Evolutionary conservation across 2,113 vertebrate genomes (phyloP), one percentile per base, ranked within the genome.

Genomic region (Gasterosteus aculeatus): DNA sequence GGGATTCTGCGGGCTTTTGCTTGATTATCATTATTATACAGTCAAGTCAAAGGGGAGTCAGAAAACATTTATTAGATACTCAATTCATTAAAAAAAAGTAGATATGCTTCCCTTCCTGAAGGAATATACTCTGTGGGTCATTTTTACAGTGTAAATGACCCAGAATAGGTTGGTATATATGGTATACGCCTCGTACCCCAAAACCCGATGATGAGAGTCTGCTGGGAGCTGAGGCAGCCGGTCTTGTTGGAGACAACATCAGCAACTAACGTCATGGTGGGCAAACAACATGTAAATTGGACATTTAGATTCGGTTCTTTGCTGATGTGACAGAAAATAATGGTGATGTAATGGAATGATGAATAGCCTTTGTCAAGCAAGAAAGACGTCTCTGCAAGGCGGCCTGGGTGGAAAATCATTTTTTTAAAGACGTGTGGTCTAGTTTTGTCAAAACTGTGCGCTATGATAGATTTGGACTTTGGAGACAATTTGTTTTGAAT

Each of bases 11-110:
- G 31, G 78, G 83, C 81, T 85, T 89, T 85, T 69, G n/a, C 82
- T 66, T 69, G 84, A 92, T 90, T 87, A 87, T 80, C 70, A 74
- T 82, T 79, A 69, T 81, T 62, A 78, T 85, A 65, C 81, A 83
- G 77, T 72, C 70, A 65, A 73, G 73, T 81, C 71, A 74, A 62
- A 57, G 53, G 77, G 65, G 56, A 73, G 42, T 49, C 60, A 29
- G 60, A 69, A 73, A 53, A 71, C 63, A 60, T 71, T 79, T 70
- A 87, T 85, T 81, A 75, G 51, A 69, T 29, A 59, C 26, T 56
- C 11, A 3, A 60, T 62, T 70, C 49, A 70, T 74, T 80, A 60
- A 33, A 16, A 78, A 74, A 78, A 74, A 80, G 38, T 33, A 63
- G 64, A 78, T 68, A 14, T 39, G 16, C 46, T 19, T 42, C 16